These are phyloP conservation scores for Apotomis capreana DNA, from an alignment of 2,888 invertebrate genomes.

Conservation along the genomic window DNA sequence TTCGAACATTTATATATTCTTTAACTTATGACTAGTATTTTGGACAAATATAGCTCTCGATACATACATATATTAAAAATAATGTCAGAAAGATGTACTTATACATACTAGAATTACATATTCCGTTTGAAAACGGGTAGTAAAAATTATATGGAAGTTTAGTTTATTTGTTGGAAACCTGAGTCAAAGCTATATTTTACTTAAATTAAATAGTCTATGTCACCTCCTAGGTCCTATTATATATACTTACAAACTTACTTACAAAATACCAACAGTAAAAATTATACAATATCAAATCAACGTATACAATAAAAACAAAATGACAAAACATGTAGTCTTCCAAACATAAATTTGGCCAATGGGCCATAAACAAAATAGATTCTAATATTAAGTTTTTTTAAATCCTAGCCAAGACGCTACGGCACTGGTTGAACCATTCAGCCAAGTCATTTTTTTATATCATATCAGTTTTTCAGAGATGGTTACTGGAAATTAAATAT, in stretches of 20 bases:
- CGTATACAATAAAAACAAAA: constrained; percentile 9
- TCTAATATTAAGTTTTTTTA: constrained; percentile 21
- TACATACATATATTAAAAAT: constrained; percentile 14
- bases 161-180: neutral
- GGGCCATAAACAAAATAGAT: constrained; percentile 39
- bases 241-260: constrained; percentile 44
- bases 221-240: constrained; percentile 64
- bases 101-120: neutral
- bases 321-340: neutral
- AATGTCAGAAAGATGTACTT: constrained; percentile 27
- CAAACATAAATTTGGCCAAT: constrained; percentile 20
- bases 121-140: neutral
- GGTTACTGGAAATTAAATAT: constrained; percentile 20
- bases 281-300: constrained; percentile 36
- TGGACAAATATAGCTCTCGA: constrained; percentile 47
- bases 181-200: neutral
- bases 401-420: constrained; percentile 53
- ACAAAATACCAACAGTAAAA: constrained; percentile 45
- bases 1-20: constrained; percentile 37
- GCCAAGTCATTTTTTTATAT: constrained; percentile 46
- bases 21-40: constrained; percentile 36
- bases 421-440: constrained; percentile 46
- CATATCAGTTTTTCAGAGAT: constrained; percentile 12
- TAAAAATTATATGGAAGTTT: neutral
- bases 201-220: constrained; percentile 48